Conservation (phyloP, 2,113 vertebrate species). For the Mustelus asterias region DNA sequence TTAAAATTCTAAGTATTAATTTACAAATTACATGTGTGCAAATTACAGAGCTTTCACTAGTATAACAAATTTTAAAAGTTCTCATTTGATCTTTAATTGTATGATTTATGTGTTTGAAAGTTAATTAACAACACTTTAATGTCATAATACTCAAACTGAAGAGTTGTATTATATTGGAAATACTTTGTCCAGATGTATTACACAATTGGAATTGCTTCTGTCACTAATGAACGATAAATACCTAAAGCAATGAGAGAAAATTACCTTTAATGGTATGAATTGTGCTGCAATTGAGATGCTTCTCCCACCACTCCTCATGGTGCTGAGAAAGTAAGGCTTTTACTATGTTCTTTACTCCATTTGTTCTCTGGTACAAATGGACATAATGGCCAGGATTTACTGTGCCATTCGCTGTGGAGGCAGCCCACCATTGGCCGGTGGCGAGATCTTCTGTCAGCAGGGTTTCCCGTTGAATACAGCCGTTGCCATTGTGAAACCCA, state of each 20-base stretch:
- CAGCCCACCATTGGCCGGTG: too few relatives aligned
- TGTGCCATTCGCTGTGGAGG: too few relatives aligned
- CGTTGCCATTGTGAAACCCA: too few relatives aligned
- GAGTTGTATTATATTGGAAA: constrained; percentile 19
- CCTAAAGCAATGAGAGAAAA: neutral
- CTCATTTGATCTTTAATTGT: neutral
- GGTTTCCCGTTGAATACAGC: too few relatives aligned
- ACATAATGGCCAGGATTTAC: neutral
- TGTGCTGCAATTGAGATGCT: neutral
- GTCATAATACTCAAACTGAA: constrained; percentile 23
- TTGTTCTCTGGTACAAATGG: neutral
- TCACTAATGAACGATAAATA: constrained; percentile 22
- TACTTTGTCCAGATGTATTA: neutral
- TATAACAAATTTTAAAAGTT: neutral
- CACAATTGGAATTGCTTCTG: neutral
- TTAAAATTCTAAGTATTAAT: neutral
- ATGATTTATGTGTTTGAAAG: constrained; percentile 8
- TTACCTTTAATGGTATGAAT: constrained; percentile 15
- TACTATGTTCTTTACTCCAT: neutral
- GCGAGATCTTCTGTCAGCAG: too few relatives aligned
- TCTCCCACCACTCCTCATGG: neutral
- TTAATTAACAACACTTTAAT: neutral
- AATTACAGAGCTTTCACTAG: neutral
- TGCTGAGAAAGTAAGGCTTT: neutral
- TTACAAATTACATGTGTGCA: constrained; percentile 6